phyloP scores from a whole-genome alignment of 1,140 invertebrate species.

The Amyelois transitella region DNA sequence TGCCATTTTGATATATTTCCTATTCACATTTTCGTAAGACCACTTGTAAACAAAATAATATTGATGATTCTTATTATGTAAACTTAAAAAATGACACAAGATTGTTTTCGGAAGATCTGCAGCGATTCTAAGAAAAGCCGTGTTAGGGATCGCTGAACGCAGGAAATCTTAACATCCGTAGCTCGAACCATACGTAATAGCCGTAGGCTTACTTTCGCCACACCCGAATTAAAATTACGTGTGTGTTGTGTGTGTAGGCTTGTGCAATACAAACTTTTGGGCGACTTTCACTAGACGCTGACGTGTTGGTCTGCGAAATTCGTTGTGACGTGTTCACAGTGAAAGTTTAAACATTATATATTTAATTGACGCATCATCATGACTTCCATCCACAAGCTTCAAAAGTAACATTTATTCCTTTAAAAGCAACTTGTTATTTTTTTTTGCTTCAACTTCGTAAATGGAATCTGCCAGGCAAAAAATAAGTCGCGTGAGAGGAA shows the following conservation, averaged over 20 bases:
- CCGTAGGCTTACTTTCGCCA: conserved; percentile 56
- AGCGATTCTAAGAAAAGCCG: not conserved
- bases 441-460: not conserved
- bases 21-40: too few species aligned
- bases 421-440: too few species aligned
- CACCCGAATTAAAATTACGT: conserved; percentile 68
- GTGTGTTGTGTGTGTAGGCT: conserved; percentile 38
- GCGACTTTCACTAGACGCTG: conserved; percentile 67
- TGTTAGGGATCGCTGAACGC: not conserved
- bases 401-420: not conserved
- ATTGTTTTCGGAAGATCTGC: too few species aligned
- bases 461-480: conserved; percentile 33
- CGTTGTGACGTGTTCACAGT: conserved; percentile 58
- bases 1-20: too few species aligned
- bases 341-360: conserved; percentile 44
- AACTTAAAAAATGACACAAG: too few species aligned
- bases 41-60: too few species aligned
- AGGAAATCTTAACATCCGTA: not conserved
- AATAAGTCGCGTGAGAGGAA: conserved; percentile 69
- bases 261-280: conserved; percentile 70
- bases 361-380: conserved; percentile 5
- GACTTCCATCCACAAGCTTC: not conserved
- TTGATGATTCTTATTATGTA: too few species aligned
- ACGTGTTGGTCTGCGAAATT: conserved; percentile 64
- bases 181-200: not conserved